A percentile compares a stretch with the other conserved stretches of the same genome.
These are phyloP conservation scores for Laothoe populi DNA, from an alignment of 2,888 invertebrate genomes.

Conservation along the genomic window DNA sequence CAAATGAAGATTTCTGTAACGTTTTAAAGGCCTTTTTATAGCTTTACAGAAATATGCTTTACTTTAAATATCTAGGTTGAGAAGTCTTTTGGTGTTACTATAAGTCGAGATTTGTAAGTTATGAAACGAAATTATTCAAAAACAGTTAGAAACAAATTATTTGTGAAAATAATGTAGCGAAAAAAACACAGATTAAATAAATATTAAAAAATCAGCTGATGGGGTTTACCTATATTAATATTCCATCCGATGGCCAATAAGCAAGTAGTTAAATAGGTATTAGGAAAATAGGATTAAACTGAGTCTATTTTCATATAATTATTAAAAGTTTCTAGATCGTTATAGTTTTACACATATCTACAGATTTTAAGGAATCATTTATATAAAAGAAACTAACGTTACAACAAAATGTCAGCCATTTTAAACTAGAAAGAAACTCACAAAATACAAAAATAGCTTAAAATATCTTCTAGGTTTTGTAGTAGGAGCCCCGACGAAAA, in stretches of 20 bases:
- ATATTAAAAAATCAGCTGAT: too few relatives aligned
- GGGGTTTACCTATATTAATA: too few relatives aligned
- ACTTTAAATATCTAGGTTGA: conserved; percentile 13
- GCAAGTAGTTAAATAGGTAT: too few relatives aligned
- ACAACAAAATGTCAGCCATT: background rate
- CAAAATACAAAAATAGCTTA: background rate
- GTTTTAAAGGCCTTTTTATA: background rate
- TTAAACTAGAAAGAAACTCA: background rate
- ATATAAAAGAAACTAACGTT: too few relatives aligned
- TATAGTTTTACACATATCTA: too few relatives aligned
- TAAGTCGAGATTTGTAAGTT: background rate
- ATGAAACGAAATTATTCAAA: background rate
- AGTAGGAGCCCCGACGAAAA: background rate
- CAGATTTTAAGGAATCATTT: too few relatives aligned
- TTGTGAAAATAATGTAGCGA: too few relatives aligned
- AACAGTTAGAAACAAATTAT: background rate
- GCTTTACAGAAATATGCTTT: conserved; percentile 5
- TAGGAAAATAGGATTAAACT: too few relatives aligned
- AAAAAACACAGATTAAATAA: too few relatives aligned
- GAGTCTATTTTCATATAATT: too few relatives aligned
- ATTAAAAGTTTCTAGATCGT: too few relatives aligned
- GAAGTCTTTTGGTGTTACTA: conserved; percentile 7
- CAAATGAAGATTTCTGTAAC: conserved; percentile 21
- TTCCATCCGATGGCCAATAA: too few relatives aligned
- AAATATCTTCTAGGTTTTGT: background rate